Evolutionary conservation across 2,888 invertebrate species (phyloP), one percentile per base, ranked within the genome.

Genomic region (Pollenia labialis): DNA sequence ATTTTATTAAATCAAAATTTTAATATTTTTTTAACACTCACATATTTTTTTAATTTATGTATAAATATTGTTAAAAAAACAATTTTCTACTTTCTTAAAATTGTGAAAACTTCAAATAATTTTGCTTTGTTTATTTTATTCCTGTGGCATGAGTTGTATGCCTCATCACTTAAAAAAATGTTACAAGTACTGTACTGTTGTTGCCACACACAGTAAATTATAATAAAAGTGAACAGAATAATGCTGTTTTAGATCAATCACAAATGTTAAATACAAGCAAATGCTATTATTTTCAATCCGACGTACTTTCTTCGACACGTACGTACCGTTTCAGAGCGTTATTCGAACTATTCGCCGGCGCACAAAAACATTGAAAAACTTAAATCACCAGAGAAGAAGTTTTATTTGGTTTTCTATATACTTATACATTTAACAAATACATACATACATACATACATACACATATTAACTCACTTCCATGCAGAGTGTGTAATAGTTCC

Each of bases 311-410:
- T 81, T 77, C 64, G 68, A 85, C 52, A 88, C 89, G 90, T 90
- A 88, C 89, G 90, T 87, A 89, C 88, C 89, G 90, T 89, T 89
- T 88, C 88, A 91, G 89, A 91, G 90, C 89, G 89, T 90, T 89
- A 89, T 90, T 90, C 90, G 88, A 90, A 91, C 91, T 91, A 90
- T 87, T 88, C 81, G 89, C 90, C 89, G 90, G 88, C 89, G 88
- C 90, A 88, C 76, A 85, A 86, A 71, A 86, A 62, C 74, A 82
- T 58, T 81, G 64, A 81, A 69, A 69, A 85, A 68, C 77, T 75
- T 76, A 80, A 85, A 82, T 80, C 77, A 66, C 12, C 32, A 74
- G 46, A 74, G 79, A 69, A 64, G 48, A 56, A 74, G 75, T 76
- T 80, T 86, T 46, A 54, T 58, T 56, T 76, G 76, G 72, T 72